Percentiles rank a stretch among this genome's conserved stretches.
Evolutionary conservation across 2,113 vertebrate species (phyloP).

Genomic region (Dolichotis patagonum): DNA sequence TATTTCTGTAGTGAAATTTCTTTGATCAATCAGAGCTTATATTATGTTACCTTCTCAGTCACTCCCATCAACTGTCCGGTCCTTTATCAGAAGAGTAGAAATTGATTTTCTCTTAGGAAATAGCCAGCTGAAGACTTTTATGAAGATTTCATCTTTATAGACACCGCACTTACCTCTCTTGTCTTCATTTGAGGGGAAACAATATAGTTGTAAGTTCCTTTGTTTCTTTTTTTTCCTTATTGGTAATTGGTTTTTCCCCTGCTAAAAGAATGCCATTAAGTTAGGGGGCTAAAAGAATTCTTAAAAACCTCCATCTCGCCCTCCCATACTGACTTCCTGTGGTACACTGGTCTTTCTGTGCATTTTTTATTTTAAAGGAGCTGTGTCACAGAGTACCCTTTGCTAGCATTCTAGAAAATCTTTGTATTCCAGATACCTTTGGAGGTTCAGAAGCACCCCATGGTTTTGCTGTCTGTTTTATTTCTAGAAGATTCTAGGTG

Average conservation of each 20-base stretch:
- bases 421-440: neutral
- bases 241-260: neutral
- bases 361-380: constrained; percentile 35
- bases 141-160: constrained; percentile 56
- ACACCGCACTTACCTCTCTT: constrained; percentile 28
- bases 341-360: neutral
- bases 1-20: constrained; percentile 49
- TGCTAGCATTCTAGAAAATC: neutral
- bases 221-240: neutral
- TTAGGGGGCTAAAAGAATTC: neutral
- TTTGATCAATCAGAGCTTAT: neutral
- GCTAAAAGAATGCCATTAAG: neutral
- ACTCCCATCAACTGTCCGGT: neutral
- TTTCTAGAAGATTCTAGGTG: constrained; percentile 9
- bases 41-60: neutral
- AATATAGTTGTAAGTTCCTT: neutral
- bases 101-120: neutral
- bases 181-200: constrained; percentile 38
- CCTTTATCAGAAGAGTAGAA: neutral
- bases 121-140: neutral
- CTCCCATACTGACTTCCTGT: neutral
- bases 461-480: neutral
- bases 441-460: neutral
- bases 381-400: neutral
- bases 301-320: neutral